A percentile compares a stretch with the other conserved stretches of the same genome.
Conservation (phyloP, 2,113 vertebrate genomes). For the Pantherophis guttatus region DNA sequence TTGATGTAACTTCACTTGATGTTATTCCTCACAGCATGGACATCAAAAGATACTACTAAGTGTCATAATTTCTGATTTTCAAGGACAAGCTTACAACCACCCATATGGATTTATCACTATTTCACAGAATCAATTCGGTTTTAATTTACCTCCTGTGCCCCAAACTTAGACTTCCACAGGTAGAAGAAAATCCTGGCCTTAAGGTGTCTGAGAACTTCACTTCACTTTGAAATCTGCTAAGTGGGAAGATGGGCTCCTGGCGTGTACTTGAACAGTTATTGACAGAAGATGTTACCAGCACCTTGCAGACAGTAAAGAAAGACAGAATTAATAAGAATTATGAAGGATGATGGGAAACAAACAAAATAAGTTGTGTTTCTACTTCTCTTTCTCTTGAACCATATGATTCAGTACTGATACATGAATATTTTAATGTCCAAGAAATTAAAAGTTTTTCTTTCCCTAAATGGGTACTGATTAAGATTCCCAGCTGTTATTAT, state of each 20-base stretch:
- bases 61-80: neutral
- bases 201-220: neutral
- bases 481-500: neutral
- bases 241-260: neutral
- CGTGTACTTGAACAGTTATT: neutral
- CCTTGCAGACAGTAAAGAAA: neutral
- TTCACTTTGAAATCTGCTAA: constrained; percentile 1
- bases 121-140: neutral
- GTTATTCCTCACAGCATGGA: neutral
- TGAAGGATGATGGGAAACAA: constrained; percentile 24
- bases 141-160: neutral
- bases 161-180: constrained; percentile 1
- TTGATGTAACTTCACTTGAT: neutral
- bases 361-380: neutral
- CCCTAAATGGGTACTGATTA: neutral
- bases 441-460: neutral
- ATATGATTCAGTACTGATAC: neutral
- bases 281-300: neutral
- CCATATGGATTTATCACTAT: neutral
- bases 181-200: neutral
- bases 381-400: neutral
- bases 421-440: neutral
- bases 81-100: neutral
- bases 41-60: neutral
- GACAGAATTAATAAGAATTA: neutral